Evolutionary conservation across 2,797 vertebrate genomes (phyloP), one percentile per base, ranked within the genome.

Genomic region (Mormyrops attenuatus): DNA sequence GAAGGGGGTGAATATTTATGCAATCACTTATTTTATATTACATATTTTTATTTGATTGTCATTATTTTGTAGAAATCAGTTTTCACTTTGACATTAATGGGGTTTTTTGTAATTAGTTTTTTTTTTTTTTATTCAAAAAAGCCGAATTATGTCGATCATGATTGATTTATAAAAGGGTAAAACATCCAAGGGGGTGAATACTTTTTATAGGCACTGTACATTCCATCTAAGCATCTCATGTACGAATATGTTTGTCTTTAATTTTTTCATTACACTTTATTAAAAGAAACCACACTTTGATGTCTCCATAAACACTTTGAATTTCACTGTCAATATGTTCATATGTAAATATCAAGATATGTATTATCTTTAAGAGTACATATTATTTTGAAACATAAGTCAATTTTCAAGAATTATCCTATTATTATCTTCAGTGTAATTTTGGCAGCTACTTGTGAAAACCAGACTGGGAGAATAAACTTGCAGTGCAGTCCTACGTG

Each of bases 171-270:
- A 30, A 30, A 30, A 30, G 26, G 26, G 26, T 30, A 30, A 30
- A 30, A 30, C 26, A 30, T 30, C 26, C 26, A 30, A 30, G 26
- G 26, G 26, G 26, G 26, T 30, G 26, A 30, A 30, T 30, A 30
- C 26, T 30, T 30, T 30, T 30, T 30, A 30, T 30, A 30, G 26
- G 26, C 26, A 30, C 95, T 95, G 94, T 90, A 93, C 94, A 90
- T 91, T 92, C 91, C 93, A 93, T 90, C 7, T 26, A 38, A 53
- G 85, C 49, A 34, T 52, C 85, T 63, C 60, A 22, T 60, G 60
- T 53, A 30, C 2, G 38, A 20, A 52, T 60, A 60, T 60, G 57
- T 22, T 60, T 38, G 52, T 87, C 15, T 57, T 57, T 50, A 11
- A 5, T 85, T 47, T 84, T 44, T 69, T 13, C 26, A 69, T 69